Conservation (phyloP, 2,113 vertebrate species). For the Nycticryphes semicollaris region DNA sequence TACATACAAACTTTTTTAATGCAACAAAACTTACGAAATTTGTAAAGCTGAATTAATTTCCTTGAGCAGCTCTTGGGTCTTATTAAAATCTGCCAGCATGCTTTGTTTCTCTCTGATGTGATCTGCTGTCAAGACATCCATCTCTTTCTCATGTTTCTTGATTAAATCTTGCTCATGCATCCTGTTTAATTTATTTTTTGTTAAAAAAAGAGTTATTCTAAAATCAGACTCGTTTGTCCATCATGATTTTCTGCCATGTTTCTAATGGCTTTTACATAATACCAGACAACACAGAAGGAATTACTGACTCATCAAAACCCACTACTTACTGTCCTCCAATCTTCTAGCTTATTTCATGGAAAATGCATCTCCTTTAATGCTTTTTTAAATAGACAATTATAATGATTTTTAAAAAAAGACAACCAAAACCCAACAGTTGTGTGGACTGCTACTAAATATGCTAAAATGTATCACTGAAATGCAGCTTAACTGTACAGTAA, state of each 20-base stretch:
- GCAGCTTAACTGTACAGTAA: not conserved
- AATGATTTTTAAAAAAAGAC: not conserved
- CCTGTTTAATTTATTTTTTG: slow-evolving; percentile 85
- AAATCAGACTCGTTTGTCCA: slow-evolving; percentile 54
- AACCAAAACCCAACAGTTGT: not conserved
- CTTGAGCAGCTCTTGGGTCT: slow-evolving; percentile 97
- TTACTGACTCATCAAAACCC: slow-evolving; percentile 34
- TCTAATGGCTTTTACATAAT: slow-evolving; percentile 39
- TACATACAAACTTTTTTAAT: slow-evolving; percentile 57
- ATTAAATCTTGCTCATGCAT: slow-evolving; percentile 95
- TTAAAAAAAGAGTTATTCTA: slow-evolving; percentile 79
- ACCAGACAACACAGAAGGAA: slow-evolving; percentile 34
- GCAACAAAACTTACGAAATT: slow-evolving; percentile 88
- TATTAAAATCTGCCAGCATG: slow-evolving; percentile 99
- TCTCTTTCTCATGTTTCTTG: slow-evolving; percentile 93
- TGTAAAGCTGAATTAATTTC: slow-evolving; percentile 98
- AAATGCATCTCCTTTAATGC: slow-evolving; percentile 80
- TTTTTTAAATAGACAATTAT: slow-evolving; percentile 62
- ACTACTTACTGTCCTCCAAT: slow-evolving; percentile 47
- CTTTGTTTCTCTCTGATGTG: slow-evolving; percentile 95
- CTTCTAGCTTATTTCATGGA: slow-evolving; percentile 65
- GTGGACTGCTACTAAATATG: not conserved
- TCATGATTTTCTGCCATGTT: slow-evolving; percentile 63
- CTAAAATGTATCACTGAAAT: slow-evolving; percentile 15
- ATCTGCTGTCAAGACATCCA: slow-evolving; percentile 86